Base-by-base conservation (phyloP, 2,113 vertebrate genomes). In the Cyanistes caeruleus region DNA sequence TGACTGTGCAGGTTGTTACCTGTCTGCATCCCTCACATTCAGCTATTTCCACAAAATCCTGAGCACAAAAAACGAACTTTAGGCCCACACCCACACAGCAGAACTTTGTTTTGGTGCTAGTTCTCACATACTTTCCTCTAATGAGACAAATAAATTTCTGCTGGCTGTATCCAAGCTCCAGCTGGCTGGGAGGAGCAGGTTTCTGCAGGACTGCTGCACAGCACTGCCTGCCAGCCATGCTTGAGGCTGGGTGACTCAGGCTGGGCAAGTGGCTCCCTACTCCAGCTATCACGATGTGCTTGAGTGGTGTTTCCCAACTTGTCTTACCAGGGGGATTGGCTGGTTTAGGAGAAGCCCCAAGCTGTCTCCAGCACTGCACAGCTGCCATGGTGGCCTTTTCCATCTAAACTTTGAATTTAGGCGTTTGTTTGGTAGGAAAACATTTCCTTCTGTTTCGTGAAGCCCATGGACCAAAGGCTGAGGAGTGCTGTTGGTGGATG, bases 281-380 rank as follows among this genome's bases (percentile, higher is more conserved):
- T 76, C 3, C 0, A 25, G 13, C 81, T 73, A 49, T 59, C 56
- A 43, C 2, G 0, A 0, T n/a, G 48, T 5, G 2, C 46, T 27
- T 5, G 3, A 11, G 43, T 0, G 0, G 7, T 21, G 33, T 35
- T 84, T 69, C 63, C 83, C 59, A 81, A 7, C 68, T 18, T 70
- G 56, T 24, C 43, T 33, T 19, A 44, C 43, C 21, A 28, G 21
- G 35, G 20, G 4, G 18, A 55, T 51, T 0, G 0, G 46, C 78
- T 44, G 9, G 2, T 70, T 49, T 43, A 30, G 80, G 37, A 79
- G 65, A 22, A 51, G 33, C 64, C 23, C n/a, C 28, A 30, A 15
- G 46, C 35, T 90, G 20, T 43, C 51, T 60, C 10, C 11, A 17
- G 24, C 48, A 4, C 60, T 39, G 33, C 39, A 10, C 27, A 31